Evolutionary conservation across 2,888 invertebrate species (phyloP).

Genomic region (Polydrusus pterygomalis): DNA sequence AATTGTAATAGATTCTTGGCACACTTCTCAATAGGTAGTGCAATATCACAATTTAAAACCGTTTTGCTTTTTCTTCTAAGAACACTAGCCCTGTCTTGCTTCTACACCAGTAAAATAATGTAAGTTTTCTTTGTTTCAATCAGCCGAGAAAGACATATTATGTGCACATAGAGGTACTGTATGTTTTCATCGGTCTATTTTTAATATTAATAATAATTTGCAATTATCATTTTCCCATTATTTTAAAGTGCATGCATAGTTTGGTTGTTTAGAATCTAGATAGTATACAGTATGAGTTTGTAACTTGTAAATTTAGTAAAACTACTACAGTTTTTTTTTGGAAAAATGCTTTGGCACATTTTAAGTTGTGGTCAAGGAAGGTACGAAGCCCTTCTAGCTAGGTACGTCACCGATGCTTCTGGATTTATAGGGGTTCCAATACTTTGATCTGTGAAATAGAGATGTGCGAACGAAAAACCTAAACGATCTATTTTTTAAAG

Average conservation of each 20-base stretch:
- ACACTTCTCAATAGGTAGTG: background rate
- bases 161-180: constrained; percentile 69
- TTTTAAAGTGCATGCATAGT: background rate
- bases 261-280: background rate
- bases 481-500: too few relatives aligned
- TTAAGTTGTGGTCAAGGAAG: too few relatives aligned
- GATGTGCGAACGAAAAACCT: too few relatives aligned
- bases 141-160: constrained; percentile 70
- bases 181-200: constrained; percentile 63
- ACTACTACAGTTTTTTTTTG: too few relatives aligned
- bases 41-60: constrained; percentile 12
- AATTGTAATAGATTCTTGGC: background rate
- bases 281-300: too few relatives aligned
- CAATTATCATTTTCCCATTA: background rate
- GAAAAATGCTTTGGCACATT: too few relatives aligned
- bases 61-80: constrained; percentile 46
- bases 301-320: too few relatives aligned
- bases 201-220: constrained; percentile 20
- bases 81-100: constrained; percentile 42
- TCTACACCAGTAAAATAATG: constrained; percentile 57
- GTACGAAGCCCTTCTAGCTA: too few relatives aligned
- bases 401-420: too few relatives aligned
- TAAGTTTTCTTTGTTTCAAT: constrained; percentile 62
- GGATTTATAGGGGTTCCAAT: too few relatives aligned
- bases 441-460: too few relatives aligned